Evolutionary conservation across 2,888 invertebrate species (phyloP).

Genomic region (Ferrisia virgata): DNA sequence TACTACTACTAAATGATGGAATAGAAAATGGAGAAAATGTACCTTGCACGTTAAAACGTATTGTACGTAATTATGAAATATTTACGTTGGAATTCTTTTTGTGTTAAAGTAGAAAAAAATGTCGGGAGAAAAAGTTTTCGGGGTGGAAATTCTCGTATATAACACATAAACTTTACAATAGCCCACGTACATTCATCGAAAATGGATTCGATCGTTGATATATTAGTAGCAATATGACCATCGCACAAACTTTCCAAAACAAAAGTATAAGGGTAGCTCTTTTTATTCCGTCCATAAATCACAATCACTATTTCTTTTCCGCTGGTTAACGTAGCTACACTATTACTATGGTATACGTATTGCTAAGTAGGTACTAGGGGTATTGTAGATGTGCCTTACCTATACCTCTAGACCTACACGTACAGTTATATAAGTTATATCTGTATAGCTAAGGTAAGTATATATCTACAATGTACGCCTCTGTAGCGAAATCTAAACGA

Average conservation of each 20-base stretch:
- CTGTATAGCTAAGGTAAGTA: neutral
- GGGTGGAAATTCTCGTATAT: neutral
- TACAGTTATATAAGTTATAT: neutral
- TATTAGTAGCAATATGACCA: conserved; percentile 42
- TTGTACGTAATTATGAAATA: conserved; percentile 20
- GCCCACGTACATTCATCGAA: conserved; percentile 31
- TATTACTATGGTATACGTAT: no score
- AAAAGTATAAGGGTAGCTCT: conserved; percentile 22
- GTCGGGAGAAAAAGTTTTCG: neutral
- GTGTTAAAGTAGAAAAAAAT: conserved; percentile 12
- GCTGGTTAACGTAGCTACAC: neutral
- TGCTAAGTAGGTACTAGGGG: no score
- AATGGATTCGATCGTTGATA: conserved; percentile 39
- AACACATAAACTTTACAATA: conserved; percentile 8
- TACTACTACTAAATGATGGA: neutral
- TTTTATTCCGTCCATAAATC: conserved; percentile 39
- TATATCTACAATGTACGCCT: neutral
- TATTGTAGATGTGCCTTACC: no score
- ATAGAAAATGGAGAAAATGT: conserved; percentile 13
- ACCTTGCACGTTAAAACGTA: conserved; percentile 26
- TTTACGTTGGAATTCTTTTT: conserved; percentile 26
- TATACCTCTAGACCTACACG: neutral
- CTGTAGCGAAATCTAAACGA: neutral
- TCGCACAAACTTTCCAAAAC: conserved; percentile 22
- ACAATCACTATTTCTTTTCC: conserved; percentile 35